Base-by-base conservation (phyloP, 1,140 invertebrate species). In the Potamilus streckersoni region DNA sequence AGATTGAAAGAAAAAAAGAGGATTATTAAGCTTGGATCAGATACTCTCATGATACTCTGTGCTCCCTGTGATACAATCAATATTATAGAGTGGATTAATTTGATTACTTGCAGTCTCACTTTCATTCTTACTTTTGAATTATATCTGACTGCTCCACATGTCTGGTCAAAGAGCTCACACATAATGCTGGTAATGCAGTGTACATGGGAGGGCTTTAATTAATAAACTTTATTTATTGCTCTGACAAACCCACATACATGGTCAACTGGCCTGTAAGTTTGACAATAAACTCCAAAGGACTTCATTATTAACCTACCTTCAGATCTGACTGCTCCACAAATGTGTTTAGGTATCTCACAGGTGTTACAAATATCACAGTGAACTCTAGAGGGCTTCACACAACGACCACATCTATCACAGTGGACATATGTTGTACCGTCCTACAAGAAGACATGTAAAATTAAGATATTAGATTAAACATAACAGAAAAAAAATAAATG, bases 371-470 rank as follows among this genome's bases (percentile, higher is more conserved):
- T 89, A 2, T 89, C 79, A 81, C 96, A 96, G 89, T 97, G 96
- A n/a, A 91, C 90, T 92, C 95, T 96, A 23, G 93, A 93, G 2
- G 94, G 93, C 88, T 97, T 96, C 0, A 96, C 95, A 88, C 96
- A 97, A 71, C 92, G 89, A n/a, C 93, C 89, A 86, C 96, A 97
- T 23, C 84, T 75, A 63, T 92, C 85, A 85, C 96, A 97, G 85
- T 97, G 96, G 19, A 88, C 91, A 84, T 96, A 96, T 0, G 92
- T 92, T 81, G 92, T 91, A 0, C 95, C 95, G 91, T 96, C 94
- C 90, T 91, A 76, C 59, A 83, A 67, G 76, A 65, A 80, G 14
- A 79, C 20, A 20, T 27, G 58, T 49, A n/a, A 69, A 69, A 20
- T 31, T 49, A 71, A 60, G 20, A 62, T 49, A 27, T 20, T 13